A percentile compares a stretch with the other conserved stretches of the same genome.
Evolutionary conservation across 2,888 invertebrate species (phyloP).

Genomic region (Globia sparganii): DNA sequence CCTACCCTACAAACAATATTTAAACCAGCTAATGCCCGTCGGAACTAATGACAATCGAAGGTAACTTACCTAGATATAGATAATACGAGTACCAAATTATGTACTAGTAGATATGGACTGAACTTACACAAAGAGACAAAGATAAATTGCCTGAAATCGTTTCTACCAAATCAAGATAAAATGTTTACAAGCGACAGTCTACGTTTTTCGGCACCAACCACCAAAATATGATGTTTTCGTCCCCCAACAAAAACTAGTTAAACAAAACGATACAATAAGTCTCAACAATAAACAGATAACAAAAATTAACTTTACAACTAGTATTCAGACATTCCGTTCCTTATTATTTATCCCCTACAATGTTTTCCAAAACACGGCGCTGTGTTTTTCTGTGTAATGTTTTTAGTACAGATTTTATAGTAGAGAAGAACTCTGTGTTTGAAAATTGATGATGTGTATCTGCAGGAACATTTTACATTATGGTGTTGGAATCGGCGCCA

Average conservation of each 20-base stretch:
- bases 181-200: constrained; percentile 52
- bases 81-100: no score
- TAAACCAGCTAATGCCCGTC: neutral
- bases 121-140: neutral
- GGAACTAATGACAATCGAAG: neutral
- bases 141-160: constrained; percentile 25
- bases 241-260: constrained; percentile 78
- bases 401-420: constrained; percentile 33
- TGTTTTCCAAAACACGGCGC: constrained; percentile 62
- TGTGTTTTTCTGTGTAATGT: constrained; percentile 49
- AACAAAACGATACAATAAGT: constrained; percentile 88
- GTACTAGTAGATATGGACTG: no score
- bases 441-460: constrained; percentile 63
- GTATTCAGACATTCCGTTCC: constrained; percentile 56
- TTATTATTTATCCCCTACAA: constrained; percentile 62
- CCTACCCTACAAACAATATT: neutral
- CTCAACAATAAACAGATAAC: constrained; percentile 76
- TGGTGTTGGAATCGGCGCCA: constrained; percentile 82
- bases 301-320: constrained; percentile 74
- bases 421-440: constrained; percentile 55
- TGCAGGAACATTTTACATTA: constrained; percentile 73
- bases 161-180: constrained; percentile 48
- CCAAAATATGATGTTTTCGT: constrained; percentile 65
- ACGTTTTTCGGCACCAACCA: constrained; percentile 56
- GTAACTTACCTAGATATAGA: no score